Evolutionary conservation across 1,140 invertebrate species (phyloP).

Genomic region (Bathynomus jamesi): DNA sequence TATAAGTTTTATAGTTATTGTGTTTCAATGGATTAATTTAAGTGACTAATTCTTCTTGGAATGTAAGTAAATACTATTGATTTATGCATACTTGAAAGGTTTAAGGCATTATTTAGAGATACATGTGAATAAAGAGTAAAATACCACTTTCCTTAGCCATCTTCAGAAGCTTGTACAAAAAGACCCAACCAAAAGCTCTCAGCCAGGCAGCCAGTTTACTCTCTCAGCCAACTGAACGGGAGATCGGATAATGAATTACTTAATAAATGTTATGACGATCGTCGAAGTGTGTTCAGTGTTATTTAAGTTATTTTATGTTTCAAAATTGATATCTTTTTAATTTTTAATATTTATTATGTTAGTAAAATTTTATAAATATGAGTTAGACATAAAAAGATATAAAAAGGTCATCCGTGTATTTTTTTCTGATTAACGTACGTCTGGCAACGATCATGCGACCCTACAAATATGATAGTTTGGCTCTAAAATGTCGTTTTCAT

Average conservation of each 20-base stretch:
- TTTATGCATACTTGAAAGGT: not conserved
- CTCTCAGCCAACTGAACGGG: not conserved
- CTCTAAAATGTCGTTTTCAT: too few species aligned
- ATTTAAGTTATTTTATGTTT: too few species aligned
- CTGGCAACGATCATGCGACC: too few species aligned
- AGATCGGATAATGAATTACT: not conserved
- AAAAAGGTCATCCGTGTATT: too few species aligned
- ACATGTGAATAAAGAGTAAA: not conserved
- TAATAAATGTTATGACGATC: too few species aligned
- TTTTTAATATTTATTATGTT: too few species aligned
- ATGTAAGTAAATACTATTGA: not conserved
- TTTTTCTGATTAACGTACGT: too few species aligned
- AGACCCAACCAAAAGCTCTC: not conserved
- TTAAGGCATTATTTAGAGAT: not conserved
- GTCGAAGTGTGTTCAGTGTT: too few species aligned
- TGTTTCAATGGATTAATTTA: not conserved
- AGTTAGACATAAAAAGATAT: too few species aligned
- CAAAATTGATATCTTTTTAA: too few species aligned
- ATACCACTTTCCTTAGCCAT: not conserved
- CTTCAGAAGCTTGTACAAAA: not conserved
- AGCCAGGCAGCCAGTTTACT: not conserved
- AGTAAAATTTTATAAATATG: too few species aligned
- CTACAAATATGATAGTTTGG: too few species aligned
- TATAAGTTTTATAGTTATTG: not conserved
- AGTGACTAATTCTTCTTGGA: not conserved